Percentiles rank a stretch among this genome's conserved stretches.
Conservation (phyloP, 1,140 invertebrate genomes). For the Meloidogyne chitwoodi region DNA sequence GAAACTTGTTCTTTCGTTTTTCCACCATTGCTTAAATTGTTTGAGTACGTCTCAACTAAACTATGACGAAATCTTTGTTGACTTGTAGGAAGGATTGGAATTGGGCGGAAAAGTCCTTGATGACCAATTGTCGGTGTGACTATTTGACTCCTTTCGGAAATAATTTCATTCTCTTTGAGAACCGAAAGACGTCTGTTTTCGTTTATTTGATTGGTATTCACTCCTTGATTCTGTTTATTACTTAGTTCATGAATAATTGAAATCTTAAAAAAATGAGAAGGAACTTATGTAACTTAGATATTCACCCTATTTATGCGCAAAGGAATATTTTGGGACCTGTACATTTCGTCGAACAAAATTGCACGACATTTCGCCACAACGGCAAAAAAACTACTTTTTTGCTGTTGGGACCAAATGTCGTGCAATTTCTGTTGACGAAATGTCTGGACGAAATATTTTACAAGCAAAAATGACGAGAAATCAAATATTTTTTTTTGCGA, state of each 20-base stretch:
- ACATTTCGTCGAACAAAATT: no score
- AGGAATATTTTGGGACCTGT: no score
- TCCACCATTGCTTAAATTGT: background rate
- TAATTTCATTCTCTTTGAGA: background rate
- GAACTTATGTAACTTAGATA: no score
- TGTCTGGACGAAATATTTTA: no score
- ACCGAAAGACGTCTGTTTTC: background rate
- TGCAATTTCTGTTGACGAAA: no score
- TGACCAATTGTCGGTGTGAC: background rate
- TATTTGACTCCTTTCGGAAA: background rate
- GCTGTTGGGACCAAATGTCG: no score
- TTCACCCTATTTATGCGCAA: no score
- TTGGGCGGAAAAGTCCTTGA: conserved; percentile 7
- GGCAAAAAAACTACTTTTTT: no score
- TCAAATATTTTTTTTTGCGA: no score
- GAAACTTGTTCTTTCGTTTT: background rate
- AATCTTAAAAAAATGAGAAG: background rate
- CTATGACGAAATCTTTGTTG: conserved; percentile 15
- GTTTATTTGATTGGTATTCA: background rate
- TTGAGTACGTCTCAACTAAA: conserved; percentile 8
- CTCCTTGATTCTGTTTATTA: background rate
- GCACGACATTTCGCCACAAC: no score
- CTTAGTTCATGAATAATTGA: background rate
- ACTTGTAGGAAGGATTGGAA: background rate
- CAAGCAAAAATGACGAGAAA: no score